Conservation (phyloP, 53 echinoderm and acorn worm genomes). For the Pentamera pediparva region DNA sequence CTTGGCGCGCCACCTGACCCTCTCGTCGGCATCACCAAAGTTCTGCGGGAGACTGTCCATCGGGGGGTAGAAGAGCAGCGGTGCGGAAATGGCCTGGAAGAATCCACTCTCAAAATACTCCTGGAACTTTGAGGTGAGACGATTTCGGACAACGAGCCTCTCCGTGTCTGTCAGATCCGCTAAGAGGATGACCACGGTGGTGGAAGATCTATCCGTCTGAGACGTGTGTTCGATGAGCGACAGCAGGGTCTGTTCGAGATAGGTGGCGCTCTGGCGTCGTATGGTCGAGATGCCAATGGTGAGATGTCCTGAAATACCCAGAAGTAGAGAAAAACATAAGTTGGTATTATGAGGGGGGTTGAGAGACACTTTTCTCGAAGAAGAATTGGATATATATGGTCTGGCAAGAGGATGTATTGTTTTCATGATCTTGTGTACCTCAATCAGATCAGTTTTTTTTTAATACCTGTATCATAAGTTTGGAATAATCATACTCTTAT, state of each 20-base stretch:
- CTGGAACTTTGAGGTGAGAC: slow-evolving; percentile 45
- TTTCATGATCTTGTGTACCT: too few species aligned
- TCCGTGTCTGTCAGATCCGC: slow-evolving; percentile 63
- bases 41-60: slow-evolving; percentile 65
- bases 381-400: too few species aligned
- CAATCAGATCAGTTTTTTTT: too few species aligned
- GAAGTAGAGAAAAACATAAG: too few species aligned
- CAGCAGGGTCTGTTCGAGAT: slow-evolving; percentile 58
- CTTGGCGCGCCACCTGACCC: slow-evolving; percentile 80
- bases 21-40: slow-evolving; percentile 64
- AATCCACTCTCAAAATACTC: slow-evolving; percentile 66
- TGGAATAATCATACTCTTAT: too few species aligned
- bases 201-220: slow-evolving; percentile 32
- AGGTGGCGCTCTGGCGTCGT: slow-evolving; percentile 55
- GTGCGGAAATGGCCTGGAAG: slow-evolving; percentile 73
- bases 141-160: slow-evolving; percentile 32
- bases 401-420: too few species aligned
- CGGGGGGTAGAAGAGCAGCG: slow-evolving; percentile 60
- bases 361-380: too few species aligned
- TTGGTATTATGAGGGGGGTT: too few species aligned
- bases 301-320: slow-evolving; percentile 66
- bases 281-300: slow-evolving; percentile 87
- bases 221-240: slow-evolving; percentile 65
- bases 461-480: too few species aligned
- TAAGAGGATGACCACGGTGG: slow-evolving; percentile 61